Conservation (phyloP, 2,113 vertebrate species). For the Xiphophorus maculatus region DNA sequence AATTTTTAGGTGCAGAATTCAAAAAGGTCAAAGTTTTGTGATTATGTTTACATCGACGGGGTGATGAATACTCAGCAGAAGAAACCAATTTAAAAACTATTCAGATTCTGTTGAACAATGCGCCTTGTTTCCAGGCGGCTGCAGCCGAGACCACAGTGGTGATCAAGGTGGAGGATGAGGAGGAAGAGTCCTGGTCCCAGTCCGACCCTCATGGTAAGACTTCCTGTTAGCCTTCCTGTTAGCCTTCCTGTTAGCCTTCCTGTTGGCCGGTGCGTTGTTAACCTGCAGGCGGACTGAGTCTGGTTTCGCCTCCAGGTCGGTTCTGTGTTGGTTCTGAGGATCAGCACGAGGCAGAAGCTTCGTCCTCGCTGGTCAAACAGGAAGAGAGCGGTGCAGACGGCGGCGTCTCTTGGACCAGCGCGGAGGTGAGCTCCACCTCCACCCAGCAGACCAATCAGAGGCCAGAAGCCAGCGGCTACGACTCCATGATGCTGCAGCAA, state of each 20-base stretch:
- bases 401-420: constrained; percentile 40
- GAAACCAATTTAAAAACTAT: no score
- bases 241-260: no score
- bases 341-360: constrained; percentile 16
- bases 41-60: no score
- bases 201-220: constrained; percentile 37
- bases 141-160: not conserved
- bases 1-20: no score
- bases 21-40: no score
- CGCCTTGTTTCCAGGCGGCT: not conserved
- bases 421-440: constrained; percentile 30
- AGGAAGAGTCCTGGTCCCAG: constrained; percentile 47
- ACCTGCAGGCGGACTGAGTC: not conserved
- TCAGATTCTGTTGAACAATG: fast-evolving
- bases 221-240: no score
- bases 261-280: no score
- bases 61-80: no score
- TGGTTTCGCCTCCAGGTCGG: not conserved
- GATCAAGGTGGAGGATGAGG: constrained; percentile 67
- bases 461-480: constrained; percentile 10
- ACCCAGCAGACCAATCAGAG: constrained; percentile 19
- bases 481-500: constrained; percentile 35
- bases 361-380: constrained; percentile 41
- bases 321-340: not conserved
- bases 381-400: constrained; percentile 22